These are phyloP conservation scores for Ambastaia sidthimunki DNA, from an alignment of 2,797 vertebrate species.

Conservation along the genomic window DNA sequence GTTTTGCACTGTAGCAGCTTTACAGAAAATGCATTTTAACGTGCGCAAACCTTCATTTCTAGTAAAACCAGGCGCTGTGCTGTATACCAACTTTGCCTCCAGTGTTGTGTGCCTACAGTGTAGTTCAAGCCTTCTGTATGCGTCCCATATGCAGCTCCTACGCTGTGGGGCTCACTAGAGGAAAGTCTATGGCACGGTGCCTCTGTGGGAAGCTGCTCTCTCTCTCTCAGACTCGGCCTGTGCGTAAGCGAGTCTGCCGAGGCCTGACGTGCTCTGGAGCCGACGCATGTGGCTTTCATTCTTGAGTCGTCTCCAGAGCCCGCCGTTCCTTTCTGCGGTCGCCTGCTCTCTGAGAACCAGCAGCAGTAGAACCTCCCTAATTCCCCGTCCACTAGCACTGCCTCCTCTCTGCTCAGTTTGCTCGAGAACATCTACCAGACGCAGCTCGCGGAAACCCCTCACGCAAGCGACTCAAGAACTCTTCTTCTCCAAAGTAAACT, in stretches of 20 bases:
- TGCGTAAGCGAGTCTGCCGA: slow-evolving; percentile 49
- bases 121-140: not conserved
- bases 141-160: slow-evolving; percentile 6
- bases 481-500: slow-evolving; percentile 54
- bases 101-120: not conserved
- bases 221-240: slow-evolving; percentile 31
- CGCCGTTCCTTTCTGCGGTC: slow-evolving; percentile 74
- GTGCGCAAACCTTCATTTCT: too few relatives aligned
- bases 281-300: slow-evolving; percentile 80
- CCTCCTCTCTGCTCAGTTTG: slow-evolving; percentile 40
- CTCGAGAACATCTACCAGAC: slow-evolving; percentile 23
- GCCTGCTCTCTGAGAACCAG: slow-evolving; percentile 47
- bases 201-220: slow-evolving; percentile 45
- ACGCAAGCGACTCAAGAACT: slow-evolving; percentile 31
- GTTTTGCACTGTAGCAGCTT: too few relatives aligned
- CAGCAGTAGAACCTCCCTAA: slow-evolving; percentile 39
- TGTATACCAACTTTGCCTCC: not conserved
- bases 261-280: slow-evolving; percentile 52
- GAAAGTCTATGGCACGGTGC: slow-evolving; percentile 20
- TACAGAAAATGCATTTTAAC: too few relatives aligned
- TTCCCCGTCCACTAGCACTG: slow-evolving; percentile 26
- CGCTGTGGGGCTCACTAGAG: not conserved
- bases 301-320: slow-evolving; percentile 77
- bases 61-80: not conserved
- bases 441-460: slow-evolving; percentile 14